Conservation (phyloP, 2,113 vertebrate genomes). For the Neotoma lepida region DNA sequence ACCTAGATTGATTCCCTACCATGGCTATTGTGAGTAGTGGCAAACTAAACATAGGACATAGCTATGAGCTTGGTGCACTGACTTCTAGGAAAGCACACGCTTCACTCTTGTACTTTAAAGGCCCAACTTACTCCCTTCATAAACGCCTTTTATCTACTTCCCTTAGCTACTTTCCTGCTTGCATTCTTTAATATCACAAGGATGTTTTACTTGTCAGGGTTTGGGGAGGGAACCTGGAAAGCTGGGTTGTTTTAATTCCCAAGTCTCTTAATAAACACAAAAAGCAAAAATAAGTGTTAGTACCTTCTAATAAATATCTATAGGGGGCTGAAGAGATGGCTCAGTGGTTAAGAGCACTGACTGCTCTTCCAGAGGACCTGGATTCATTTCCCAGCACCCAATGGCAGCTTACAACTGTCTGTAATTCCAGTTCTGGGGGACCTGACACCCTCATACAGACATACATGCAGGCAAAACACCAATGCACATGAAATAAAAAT, state of each 20-base stretch:
- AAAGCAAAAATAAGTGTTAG: conserved; percentile 1
- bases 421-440: background rate
- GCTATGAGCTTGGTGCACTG: background rate
- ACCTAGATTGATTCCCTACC: background rate
- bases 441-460: background rate
- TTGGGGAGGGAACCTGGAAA: background rate
- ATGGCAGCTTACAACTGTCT: background rate
- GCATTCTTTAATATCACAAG: conserved; percentile 6
- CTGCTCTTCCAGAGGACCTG: background rate
- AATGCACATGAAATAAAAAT: background rate
- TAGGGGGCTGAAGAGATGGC: background rate
- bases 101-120: conserved; percentile 47
- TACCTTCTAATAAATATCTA: conserved; percentile 42
- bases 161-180: background rate
- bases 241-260: conserved; percentile 3
- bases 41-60: background rate
- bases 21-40: background rate
- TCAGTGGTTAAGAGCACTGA: background rate
- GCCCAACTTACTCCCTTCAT: background rate
- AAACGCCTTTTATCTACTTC: conserved; percentile 15
- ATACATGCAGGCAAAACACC: background rate
- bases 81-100: background rate
- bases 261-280: background rate
- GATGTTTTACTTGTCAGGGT: background rate
- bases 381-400: background rate